Conservation (phyloP, 2,113 vertebrate genomes). For the Micromys minutus region DNA sequence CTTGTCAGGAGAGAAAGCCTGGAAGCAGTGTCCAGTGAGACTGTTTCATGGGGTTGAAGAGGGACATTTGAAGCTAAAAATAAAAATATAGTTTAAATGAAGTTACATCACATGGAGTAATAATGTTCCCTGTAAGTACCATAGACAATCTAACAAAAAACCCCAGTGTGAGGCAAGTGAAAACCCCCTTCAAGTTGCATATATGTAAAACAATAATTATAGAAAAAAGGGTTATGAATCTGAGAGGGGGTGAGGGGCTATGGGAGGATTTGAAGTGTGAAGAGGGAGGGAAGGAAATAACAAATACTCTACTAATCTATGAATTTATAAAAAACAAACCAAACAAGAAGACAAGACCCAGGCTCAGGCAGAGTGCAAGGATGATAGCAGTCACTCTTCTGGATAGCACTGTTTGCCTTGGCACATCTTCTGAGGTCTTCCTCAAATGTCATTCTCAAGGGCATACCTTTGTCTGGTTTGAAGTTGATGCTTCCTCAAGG, state of each 20-base stretch:
- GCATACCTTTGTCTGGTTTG: background rate
- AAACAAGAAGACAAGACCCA: background rate
- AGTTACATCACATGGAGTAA: background rate
- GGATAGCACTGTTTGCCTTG: background rate
- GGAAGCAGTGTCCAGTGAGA: rapidly evolving
- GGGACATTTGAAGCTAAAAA: background rate
- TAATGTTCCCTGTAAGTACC: background rate
- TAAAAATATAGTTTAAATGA: background rate
- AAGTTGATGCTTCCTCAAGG: background rate
- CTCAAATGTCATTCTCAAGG: background rate
- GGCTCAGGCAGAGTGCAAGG: background rate
- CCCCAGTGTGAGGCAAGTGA: background rate
- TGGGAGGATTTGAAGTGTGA: background rate
- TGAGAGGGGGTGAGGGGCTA: background rate
- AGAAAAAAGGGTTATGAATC: background rate
- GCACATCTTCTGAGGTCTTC: background rate
- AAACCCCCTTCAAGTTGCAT: background rate
- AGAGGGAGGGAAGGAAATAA: background rate
- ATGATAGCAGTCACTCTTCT: rapidly evolving
- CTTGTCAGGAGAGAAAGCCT: background rate
- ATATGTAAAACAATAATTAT: background rate
- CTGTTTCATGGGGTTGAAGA: no score
- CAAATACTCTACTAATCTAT: background rate
- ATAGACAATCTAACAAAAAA: background rate
- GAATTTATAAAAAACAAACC: background rate